Base-by-base conservation (phyloP, 92 coral and sea anemone genomes). In the Porites evermanni region DNA sequence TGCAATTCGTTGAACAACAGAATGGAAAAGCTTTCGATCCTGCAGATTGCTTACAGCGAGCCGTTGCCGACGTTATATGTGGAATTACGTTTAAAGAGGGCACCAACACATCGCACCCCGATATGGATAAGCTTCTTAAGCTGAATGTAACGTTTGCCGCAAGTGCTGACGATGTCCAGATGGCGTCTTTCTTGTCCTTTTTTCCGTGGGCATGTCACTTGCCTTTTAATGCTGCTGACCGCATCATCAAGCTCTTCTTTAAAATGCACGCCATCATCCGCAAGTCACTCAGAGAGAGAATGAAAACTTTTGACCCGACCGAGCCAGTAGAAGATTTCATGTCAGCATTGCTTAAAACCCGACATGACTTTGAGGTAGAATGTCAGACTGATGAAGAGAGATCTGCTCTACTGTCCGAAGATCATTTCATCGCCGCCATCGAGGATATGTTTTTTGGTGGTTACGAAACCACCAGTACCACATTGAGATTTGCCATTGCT, bases 11-110 rank as follows among this genome's bases (percentile, higher is more conserved):
- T 50, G 87, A 69, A 16, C 29, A 67, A 52, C 80, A 88, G 64
- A 20, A 83, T 38, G 91, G 89, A 75, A 51, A 79, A 29, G 87
- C 95, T 54, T 76, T 90, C 10, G 91, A 90, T 72, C 91, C 93
- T 32, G 87, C 87, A 13, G 74, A 84, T 23, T 80, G 81, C 47
- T 54, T 90, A 44, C 82, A 79, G 12, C 84, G 84, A 38, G 89
- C 87, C n/a, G 93, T 93, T 20, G 78, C 89, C 64, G 88, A 90
- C 53, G 88, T 93, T 9, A 93, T 93, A 67, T 93, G 93, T 79
- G 81, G 87, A 1, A 67, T 93, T 7, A 66, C 87, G 24, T 93
- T 90, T 64, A 93, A 91, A 67, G 81, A 79, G 53, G 87, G 90
- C 70, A 90, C 83, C 72, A 86, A 88, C 18, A 68, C 84, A 12